Base-by-base conservation (phyloP, 2,797 vertebrate species). In the Manis pentadactyla region DNA sequence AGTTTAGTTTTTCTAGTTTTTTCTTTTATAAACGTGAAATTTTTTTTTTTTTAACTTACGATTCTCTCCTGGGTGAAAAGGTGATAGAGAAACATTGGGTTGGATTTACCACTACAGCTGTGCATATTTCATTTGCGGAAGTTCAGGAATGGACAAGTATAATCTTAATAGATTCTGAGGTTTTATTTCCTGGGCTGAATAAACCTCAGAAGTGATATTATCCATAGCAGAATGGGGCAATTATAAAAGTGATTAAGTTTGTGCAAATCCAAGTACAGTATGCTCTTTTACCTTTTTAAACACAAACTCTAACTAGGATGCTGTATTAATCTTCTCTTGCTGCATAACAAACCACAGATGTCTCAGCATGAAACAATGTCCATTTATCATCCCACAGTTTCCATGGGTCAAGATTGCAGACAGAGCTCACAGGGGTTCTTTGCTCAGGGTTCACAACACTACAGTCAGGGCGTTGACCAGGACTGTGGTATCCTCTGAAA, bases 41-140 rank as follows among this genome's bases (percentile, higher is more conserved):
- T 15, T 64, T 19, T 46, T 27, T 53, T 55, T 51, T 12, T 21
- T n/a, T 46, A 92, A 39, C 31, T 79, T 69, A 61, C 4, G 29
- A 68, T 55, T 83, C 39, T 61, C 34, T 71, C n/a, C 51, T 81
- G 34, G 21, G 7, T 61, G 29, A 4, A 61, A 42, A 73, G 73
- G 5, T 71, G 23, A 77, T 59, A 66, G 10, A 79, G n/a, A 90
- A 93, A 86, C 39, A 19, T n/a, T 95, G 13, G 7, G 7, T 55
- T 64, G 51, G 42, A 84, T 85, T 66, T 66, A 59, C 63, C 42
- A 46, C 11, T 21, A 23, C 6, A 74, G 21, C 42, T 51, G 64
- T 87, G 37, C n/a, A 29, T 57, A 66, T 96, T 95, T 93, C 53
- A 78, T 77, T 73, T 84, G 51, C 29, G 68, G 83, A 85, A 74